A percentile compares a stretch with the other conserved stretches of the same genome.
Evolutionary conservation across 1,140 invertebrate species (phyloP).

Genomic region (Teleogryllus occipitalis): DNA sequence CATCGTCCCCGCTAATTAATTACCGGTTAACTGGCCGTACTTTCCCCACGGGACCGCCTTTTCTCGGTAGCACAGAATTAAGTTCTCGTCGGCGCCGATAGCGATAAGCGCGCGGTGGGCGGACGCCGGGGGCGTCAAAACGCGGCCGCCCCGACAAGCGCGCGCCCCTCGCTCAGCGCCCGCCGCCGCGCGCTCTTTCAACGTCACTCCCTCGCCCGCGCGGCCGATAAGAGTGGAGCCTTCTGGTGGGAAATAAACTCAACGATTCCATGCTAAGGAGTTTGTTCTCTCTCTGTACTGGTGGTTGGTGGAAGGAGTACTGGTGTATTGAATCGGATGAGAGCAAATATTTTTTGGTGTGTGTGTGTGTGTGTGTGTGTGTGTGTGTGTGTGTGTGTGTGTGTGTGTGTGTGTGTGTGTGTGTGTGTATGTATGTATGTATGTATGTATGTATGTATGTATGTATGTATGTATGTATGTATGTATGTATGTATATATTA

Average conservation of each 20-base stretch:
- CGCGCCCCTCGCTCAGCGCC: too few species aligned
- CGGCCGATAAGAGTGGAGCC: too few species aligned
- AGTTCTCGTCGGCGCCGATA: not conserved
- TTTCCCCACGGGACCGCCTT: not conserved
- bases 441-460: conserved; percentile 8
- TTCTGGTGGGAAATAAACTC: too few species aligned
- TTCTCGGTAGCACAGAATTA: conserved; percentile 4
- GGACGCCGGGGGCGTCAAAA: not conserved
- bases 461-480: not conserved
- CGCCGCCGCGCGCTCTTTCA: too few species aligned
- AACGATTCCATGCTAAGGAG: too few species aligned
- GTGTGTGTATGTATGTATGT: not conserved
- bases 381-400: too few species aligned
- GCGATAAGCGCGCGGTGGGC: not conserved
- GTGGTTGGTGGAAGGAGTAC: not conserved
- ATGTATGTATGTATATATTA: not conserved
- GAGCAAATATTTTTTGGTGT: not conserved
- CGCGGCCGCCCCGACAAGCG: not conserved
- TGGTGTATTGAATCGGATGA: not conserved
- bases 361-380: not conserved
- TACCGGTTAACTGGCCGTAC: not conserved
- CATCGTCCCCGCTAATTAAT: not conserved
- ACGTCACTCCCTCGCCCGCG: too few species aligned
- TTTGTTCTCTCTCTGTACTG: not conserved
- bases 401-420: too few species aligned